phyloP scores from a whole-genome alignment of 2,797 vertebrate species.

The Notolabrus celidotus region DNA sequence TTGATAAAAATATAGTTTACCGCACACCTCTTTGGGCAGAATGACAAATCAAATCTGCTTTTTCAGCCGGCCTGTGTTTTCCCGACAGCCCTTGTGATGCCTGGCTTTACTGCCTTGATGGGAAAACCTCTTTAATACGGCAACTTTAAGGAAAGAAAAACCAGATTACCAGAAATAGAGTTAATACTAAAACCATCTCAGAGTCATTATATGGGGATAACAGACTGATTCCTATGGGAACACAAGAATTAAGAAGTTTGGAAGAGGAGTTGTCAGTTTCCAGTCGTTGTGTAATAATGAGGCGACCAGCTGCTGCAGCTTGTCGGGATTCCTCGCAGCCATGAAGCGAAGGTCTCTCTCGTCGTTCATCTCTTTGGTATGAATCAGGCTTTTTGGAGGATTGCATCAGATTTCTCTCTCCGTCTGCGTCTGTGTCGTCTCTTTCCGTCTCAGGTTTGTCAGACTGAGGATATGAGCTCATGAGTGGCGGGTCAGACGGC shows the following conservation, averaged over 20 bases:
- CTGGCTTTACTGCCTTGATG: conserved; percentile 51
- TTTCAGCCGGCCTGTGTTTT: conserved; percentile 44
- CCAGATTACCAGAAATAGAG: conserved; percentile 42
- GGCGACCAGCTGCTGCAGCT: conserved; percentile 70
- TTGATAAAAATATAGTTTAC: conserved; percentile 63
- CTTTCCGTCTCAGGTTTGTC: conserved; percentile 47
- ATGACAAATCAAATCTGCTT: conserved; percentile 56
- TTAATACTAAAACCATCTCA: conserved; percentile 51
- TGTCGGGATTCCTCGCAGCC: conserved; percentile 71
- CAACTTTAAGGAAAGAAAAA: conserved; percentile 27
- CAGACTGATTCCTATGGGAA: conserved; percentile 66
- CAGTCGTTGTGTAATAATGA: conserved; percentile 67
- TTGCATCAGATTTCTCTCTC: conserved; percentile 75
- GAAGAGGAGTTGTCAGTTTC: conserved; percentile 57
- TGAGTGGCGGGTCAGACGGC: conserved; percentile 53
- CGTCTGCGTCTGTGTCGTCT: not conserved
- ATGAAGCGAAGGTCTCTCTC: conserved; percentile 74
- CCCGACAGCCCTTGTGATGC: conserved; percentile 43
- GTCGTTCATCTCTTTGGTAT: conserved; percentile 76
- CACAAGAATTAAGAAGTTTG: conserved; percentile 36
- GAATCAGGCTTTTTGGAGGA: conserved; percentile 50
- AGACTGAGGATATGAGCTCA: conserved; percentile 74
- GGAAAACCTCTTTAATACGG: conserved; percentile 66
- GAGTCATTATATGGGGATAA: conserved; percentile 51
- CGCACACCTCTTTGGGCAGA: conserved; percentile 66